Evolutionary conservation across 2,113 vertebrate species (phyloP).

Genomic region (Chascanopsetta lugubris): DNA sequence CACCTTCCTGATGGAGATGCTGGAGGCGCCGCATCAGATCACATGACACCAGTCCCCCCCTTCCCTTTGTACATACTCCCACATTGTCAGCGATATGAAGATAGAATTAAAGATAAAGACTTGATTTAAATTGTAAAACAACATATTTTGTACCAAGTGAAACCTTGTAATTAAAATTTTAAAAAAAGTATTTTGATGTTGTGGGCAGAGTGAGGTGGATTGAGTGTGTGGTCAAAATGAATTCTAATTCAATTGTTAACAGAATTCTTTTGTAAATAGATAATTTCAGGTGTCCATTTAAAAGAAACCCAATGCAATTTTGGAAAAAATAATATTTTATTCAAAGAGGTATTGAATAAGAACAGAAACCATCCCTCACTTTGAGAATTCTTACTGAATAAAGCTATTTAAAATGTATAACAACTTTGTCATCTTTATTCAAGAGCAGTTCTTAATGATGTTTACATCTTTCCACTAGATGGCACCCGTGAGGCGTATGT

Average conservation of each 20-base stretch:
- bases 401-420: constrained; percentile 83
- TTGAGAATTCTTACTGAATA: constrained; percentile 80
- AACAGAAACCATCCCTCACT: constrained; percentile 54
- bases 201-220: constrained; percentile 15
- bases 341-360: constrained; percentile 73
- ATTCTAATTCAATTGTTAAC: constrained; percentile 75
- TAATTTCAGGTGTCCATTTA: constrained; percentile 74
- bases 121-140: constrained; percentile 73
- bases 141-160: constrained; percentile 78
- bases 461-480: constrained; percentile 49
- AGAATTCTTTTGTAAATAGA: constrained; percentile 80
- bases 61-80: constrained; percentile 76
- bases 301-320: constrained; percentile 75
- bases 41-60: constrained; percentile 83
- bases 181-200: constrained; percentile 48
- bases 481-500: constrained; percentile 15
- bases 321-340: constrained; percentile 78
- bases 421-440: no score
- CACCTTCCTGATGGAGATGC: constrained; percentile 99
- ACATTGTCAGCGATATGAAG: constrained; percentile 66
- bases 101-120: constrained; percentile 61
- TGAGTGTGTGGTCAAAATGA: constrained; percentile 50
- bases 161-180: constrained; percentile 61
- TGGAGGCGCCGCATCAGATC: constrained; percentile 93
- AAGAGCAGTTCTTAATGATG: no score